Percentiles rank a stretch among this genome's conserved stretches.
phyloP scores from a whole-genome alignment of 2,113 vertebrate genomes.

The Taurulus bubalis region DNA sequence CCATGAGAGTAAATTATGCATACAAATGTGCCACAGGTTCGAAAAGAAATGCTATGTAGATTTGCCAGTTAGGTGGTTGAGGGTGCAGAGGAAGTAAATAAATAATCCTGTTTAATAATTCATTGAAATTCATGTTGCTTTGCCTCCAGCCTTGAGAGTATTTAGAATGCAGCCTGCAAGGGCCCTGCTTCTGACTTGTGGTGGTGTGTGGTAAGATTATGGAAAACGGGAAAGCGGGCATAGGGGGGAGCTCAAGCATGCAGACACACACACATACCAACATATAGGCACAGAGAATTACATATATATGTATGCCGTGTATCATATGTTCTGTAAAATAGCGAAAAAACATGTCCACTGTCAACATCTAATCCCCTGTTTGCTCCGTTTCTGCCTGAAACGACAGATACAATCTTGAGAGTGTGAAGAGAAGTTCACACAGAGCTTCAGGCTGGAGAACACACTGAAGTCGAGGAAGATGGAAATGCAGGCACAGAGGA shows the following conservation, averaged over 20 bases:
- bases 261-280: not conserved
- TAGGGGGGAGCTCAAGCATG: slow-evolving; percentile 29
- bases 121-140: slow-evolving; percentile 83
- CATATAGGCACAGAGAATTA: not conserved
- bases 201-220: slow-evolving; percentile 67
- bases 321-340: slow-evolving; percentile 31
- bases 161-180: slow-evolving; percentile 81
- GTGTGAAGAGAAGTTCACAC: slow-evolving; percentile 79
- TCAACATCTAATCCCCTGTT: slow-evolving; percentile 62
- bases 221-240: slow-evolving; percentile 59
- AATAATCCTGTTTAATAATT: slow-evolving; percentile 85
- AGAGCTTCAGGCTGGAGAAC: slow-evolving; percentile 70
- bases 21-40: slow-evolving; percentile 77
- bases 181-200: slow-evolving; percentile 66
- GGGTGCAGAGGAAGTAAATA: slow-evolving; percentile 82
- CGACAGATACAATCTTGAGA: slow-evolving; percentile 71
- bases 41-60: slow-evolving; percentile 78
- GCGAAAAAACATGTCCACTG: slow-evolving; percentile 25
- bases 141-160: slow-evolving; percentile 80
- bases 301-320: not conserved
- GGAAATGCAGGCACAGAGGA: slow-evolving; percentile 51
- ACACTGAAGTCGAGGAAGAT: slow-evolving; percentile 53
- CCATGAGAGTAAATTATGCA: slow-evolving; percentile 74
- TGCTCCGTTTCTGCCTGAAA: slow-evolving; percentile 61
- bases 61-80: slow-evolving; percentile 82